A percentile compares a stretch with the other conserved stretches of the same genome.
Conservation (phyloP, 2,797 vertebrate species). For the Chelmon rostratus region DNA sequence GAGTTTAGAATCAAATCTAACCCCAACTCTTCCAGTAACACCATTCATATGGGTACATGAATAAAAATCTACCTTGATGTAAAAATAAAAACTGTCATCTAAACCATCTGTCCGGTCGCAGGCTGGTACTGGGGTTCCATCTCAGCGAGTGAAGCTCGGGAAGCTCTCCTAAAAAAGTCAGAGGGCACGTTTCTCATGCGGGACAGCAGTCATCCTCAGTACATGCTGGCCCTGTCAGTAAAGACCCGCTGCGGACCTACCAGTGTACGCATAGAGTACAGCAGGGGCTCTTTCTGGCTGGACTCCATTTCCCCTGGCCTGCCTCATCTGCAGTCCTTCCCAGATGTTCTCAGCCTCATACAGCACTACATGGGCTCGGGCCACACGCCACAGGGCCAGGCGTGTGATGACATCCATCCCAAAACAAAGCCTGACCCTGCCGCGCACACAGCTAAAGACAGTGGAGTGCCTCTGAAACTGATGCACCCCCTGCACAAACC, state of each 20-base stretch:
- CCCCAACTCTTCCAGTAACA: neutral
- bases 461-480: constrained; percentile 89
- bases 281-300: constrained; percentile 90
- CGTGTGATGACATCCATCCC: constrained; percentile 47
- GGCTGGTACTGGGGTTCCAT: constrained; percentile 98
- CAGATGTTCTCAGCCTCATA: constrained; percentile 92
- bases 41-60: neutral
- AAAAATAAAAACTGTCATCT: neutral
- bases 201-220: constrained; percentile 96
- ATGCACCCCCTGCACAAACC: constrained; percentile 86
- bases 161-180: constrained; percentile 90
- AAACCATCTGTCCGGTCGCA: constrained; percentile 64
- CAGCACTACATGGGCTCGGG: constrained; percentile 91
- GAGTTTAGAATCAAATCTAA: neutral
- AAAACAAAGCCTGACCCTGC: constrained; percentile 61
- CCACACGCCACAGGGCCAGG: constrained; percentile 69
- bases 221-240: constrained; percentile 94
- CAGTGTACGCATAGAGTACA: constrained; percentile 93
- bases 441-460: constrained; percentile 76
- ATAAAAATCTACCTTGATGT: neutral
- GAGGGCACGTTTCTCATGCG: constrained; percentile 95
- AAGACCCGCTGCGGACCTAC: constrained; percentile 94
- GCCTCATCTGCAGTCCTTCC: constrained; percentile 91
- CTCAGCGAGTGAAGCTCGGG: constrained; percentile 91
- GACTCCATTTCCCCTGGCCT: constrained; percentile 90